These are phyloP conservation scores for Sula dactylatra DNA, from an alignment of 2,113 vertebrate species.

Conservation along the genomic window DNA sequence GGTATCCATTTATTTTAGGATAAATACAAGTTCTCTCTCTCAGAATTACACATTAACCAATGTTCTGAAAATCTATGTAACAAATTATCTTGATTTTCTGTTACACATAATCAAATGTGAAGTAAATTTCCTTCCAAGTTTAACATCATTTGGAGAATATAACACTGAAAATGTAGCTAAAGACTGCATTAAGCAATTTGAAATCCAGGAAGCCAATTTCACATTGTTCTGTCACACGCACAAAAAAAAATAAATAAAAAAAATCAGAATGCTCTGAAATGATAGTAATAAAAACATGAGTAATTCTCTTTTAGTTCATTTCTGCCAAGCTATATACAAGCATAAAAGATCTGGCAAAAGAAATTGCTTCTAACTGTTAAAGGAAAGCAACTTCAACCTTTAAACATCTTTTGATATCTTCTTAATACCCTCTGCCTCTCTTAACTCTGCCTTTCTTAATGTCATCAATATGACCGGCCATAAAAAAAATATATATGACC, in stretches of 20 bases:
- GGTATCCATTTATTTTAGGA: not conserved
- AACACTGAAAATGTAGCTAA: not conserved
- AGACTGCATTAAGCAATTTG: not conserved
- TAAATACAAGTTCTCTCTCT: not conserved
- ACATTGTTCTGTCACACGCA: not conserved
- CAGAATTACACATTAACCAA: not conserved
- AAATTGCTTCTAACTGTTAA: not conserved
- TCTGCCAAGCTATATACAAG: not conserved
- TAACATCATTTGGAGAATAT: not conserved
- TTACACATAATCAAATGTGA: not conserved
- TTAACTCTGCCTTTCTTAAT: not conserved
- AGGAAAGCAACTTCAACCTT: not conserved
- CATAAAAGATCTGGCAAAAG: not conserved
- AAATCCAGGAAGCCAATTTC: not conserved
- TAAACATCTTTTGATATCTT: not conserved
- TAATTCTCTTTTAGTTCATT: not conserved
- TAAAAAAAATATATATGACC: not conserved
- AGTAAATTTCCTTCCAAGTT: not conserved
- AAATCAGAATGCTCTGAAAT: not conserved
- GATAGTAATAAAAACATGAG: not conserved
- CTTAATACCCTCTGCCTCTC: not conserved
- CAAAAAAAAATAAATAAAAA: not conserved
- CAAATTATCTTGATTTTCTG: not conserved
- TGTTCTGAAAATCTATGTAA: not conserved
- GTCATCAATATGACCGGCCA: not conserved